Percentiles rank a stretch among this genome's conserved stretches.
These are phyloP conservation scores for Tanypteryx hageni DNA, from an alignment of 2,888 invertebrate species.

Conservation along the genomic window DNA sequence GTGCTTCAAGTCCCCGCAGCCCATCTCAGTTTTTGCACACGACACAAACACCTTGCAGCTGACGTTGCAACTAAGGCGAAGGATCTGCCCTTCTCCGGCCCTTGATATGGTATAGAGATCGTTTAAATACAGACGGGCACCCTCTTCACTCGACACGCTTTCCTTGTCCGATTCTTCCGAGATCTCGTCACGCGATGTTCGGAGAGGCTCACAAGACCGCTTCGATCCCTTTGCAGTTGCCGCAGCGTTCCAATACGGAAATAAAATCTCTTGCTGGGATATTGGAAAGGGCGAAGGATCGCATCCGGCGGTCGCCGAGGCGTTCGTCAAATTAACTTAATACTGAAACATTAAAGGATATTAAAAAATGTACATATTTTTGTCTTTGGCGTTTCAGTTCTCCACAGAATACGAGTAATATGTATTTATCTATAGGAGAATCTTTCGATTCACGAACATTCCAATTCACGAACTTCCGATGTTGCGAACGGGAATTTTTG, in stretches of 20 bases:
- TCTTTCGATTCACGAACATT: too few relatives aligned
- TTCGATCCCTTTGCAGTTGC: neutral
- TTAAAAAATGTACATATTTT: too few relatives aligned
- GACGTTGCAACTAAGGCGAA: constrained; percentile 1
- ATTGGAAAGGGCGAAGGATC: neutral
- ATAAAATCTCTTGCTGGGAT: neutral
- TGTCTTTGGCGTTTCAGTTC: too few relatives aligned
- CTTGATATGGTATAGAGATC: neutral
- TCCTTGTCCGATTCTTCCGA: constrained; percentile 54
- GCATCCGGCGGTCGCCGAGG: neutral
- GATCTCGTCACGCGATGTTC: constrained; percentile 52
- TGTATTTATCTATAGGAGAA: too few relatives aligned
- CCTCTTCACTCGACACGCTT: constrained; percentile 52
- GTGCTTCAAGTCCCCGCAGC: neutral
- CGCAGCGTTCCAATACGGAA: constrained; percentile 31
- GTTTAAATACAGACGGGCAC: constrained; percentile 21
- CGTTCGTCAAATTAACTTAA: neutral
- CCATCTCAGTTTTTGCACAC: neutral
- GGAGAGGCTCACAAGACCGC: constrained; percentile 38
- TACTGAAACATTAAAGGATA: too few relatives aligned
- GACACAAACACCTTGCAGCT: constrained; percentile 18
- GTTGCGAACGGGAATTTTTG: too few relatives aligned
- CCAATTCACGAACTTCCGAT: too few relatives aligned
- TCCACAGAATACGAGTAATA: too few relatives aligned
- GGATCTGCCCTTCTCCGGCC: neutral